phyloP scores from a whole-genome alignment of 2,888 invertebrate species.

The Aethes cnicana region DNA sequence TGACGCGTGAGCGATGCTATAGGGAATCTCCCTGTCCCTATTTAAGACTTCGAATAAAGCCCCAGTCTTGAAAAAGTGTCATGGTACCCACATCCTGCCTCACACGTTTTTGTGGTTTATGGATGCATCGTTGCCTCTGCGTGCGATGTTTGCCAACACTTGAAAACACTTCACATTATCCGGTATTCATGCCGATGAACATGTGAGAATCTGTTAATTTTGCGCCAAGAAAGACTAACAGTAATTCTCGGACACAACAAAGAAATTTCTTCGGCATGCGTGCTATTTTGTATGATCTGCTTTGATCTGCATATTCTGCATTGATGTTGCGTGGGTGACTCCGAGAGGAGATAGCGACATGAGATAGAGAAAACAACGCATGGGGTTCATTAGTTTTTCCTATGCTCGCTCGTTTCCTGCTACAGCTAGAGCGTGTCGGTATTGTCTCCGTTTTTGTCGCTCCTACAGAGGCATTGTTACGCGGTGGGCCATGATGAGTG shows the following conservation, averaged over 20 bases:
- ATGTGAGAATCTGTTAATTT: constrained; percentile 15
- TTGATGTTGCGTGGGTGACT: background rate
- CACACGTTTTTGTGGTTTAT: constrained; percentile 17
- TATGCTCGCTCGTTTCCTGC: constrained; percentile 57
- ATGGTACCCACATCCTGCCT: constrained; percentile 22
- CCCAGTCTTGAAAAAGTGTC: constrained; percentile 15
- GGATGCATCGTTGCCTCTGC: background rate
- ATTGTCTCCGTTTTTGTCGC: constrained; percentile 60
- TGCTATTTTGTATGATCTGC: background rate
- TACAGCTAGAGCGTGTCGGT: constrained; percentile 49
- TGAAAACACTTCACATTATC: constrained; percentile 9
- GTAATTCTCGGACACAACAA: constrained; percentile 2
- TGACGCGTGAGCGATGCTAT: no score
- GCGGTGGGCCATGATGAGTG: constrained; percentile 38
- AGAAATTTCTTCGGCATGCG: background rate
- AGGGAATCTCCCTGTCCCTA: no score
- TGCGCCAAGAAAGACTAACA: constrained; percentile 10
- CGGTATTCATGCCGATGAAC: constrained; percentile 6
- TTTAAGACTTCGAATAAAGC: no score
- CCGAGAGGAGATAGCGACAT: constrained; percentile 29
- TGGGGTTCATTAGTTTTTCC: constrained; percentile 38
- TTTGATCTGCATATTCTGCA: background rate
- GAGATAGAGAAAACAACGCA: constrained; percentile 16
- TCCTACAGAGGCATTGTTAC: constrained; percentile 47
- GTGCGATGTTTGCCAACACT: constrained; percentile 15